Conservation (phyloP, 2,888 invertebrate species). For the Cynaeus angustus region DNA sequence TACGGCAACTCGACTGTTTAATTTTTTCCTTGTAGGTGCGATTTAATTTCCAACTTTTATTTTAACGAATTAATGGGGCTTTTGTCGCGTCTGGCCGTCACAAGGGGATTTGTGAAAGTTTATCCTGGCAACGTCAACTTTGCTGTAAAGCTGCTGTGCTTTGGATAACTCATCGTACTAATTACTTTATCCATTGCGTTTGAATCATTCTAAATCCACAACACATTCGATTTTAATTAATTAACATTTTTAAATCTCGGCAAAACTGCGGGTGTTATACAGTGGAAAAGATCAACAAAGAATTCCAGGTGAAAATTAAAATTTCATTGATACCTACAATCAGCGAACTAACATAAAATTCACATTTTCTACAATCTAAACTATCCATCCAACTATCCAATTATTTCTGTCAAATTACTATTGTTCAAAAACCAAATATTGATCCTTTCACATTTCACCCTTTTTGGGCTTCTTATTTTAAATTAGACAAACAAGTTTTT, state of each 20-base stretch:
- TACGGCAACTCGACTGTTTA: neutral
- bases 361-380: no score
- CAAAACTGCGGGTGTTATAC: no score
- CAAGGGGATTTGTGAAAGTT: slow-evolving; percentile 57
- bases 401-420: neutral
- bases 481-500: neutral
- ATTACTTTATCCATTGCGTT: slow-evolving; percentile 61
- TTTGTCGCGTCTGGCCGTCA: slow-evolving; percentile 44
- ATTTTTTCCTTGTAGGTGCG: slow-evolving; percentile 26
- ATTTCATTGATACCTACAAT: no score
- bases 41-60: slow-evolving; percentile 52
- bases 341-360: no score
- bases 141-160: slow-evolving; percentile 59
- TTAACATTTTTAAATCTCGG: slow-evolving; percentile 17
- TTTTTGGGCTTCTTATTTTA: neutral
- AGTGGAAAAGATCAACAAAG: no score
- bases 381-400: no score
- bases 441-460: neutral
- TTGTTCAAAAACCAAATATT: neutral
- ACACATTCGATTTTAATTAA: slow-evolving; percentile 37
- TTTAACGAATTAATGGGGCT: slow-evolving; percentile 51
- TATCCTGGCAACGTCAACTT: slow-evolving; percentile 61
- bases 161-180: slow-evolving; percentile 61
- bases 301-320: no score
- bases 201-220: slow-evolving; percentile 13